Conservation (phyloP, 2,797 vertebrate species). For the Rhabdomys pumilio region DNA sequence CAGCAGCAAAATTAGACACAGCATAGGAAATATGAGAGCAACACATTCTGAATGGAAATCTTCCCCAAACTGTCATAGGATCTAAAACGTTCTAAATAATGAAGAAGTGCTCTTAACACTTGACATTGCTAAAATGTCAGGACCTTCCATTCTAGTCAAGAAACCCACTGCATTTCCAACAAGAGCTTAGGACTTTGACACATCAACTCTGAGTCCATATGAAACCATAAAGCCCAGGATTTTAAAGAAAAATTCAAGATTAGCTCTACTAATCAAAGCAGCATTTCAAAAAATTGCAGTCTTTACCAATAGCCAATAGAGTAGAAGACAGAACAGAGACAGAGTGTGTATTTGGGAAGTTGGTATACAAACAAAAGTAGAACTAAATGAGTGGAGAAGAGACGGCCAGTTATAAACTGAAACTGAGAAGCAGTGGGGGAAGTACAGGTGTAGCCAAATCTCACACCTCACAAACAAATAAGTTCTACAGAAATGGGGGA, state of each 20-base stretch:
- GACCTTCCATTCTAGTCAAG: slow-evolving; percentile 20
- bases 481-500: not conserved
- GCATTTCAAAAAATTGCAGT: not conserved
- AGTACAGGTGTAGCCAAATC: not conserved
- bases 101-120: slow-evolving; percentile 5
- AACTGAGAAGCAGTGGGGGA: not conserved
- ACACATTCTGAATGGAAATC: not conserved
- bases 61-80: not conserved
- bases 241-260: slow-evolving; percentile 50
- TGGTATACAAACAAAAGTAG: not conserved
- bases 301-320: not conserved
- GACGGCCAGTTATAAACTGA: not conserved
- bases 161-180: slow-evolving; percentile 24
- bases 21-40: slow-evolving; percentile 28
- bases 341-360: not conserved
- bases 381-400: not conserved
- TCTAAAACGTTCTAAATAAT: slow-evolving; percentile 36
- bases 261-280: not conserved
- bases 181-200: slow-evolving; percentile 51
- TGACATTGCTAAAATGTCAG: slow-evolving; percentile 45
- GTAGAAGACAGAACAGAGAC: not conserved
- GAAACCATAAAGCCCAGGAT: not conserved
- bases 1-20: slow-evolving; percentile 19
- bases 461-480: not conserved
- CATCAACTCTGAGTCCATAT: slow-evolving; percentile 38